Conservation (phyloP, 2,888 invertebrate species). For the Volucella zonaria region DNA sequence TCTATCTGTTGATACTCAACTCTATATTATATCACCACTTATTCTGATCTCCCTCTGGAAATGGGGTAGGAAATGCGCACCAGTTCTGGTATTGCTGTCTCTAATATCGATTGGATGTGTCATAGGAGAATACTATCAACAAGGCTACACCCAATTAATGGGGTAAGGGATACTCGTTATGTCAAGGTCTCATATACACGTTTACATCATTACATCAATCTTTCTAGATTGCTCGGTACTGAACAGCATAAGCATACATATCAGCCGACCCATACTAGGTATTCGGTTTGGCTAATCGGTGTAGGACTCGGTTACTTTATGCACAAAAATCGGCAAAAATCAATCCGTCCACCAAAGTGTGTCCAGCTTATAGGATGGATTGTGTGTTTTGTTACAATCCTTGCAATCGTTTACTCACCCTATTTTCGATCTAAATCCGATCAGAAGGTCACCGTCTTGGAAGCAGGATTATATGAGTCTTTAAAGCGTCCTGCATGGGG, state of each 20-base stretch:
- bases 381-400: no score
- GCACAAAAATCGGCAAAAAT: constrained; percentile 38
- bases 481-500: constrained; percentile 71
- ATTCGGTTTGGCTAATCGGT: constrained; percentile 76
- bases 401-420: no score
- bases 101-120: constrained; percentile 58
- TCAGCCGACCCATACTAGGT: constrained; percentile 74
- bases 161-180: constrained; percentile 11
- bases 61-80: constrained; percentile 61
- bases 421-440: not conserved
- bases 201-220: not conserved
- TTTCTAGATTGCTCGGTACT: constrained; percentile 8
- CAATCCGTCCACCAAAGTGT: constrained; percentile 17
- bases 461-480: constrained; percentile 59
- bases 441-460: constrained; percentile 24
- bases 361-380: no score
- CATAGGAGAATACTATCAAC: constrained; percentile 57
- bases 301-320: constrained; percentile 75
- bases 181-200: not conserved
- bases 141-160: constrained; percentile 28
- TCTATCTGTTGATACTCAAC: constrained; percentile 83
- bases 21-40: constrained; percentile 83
- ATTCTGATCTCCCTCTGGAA: constrained; percentile 81
- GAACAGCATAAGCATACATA: constrained; percentile 60
- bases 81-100: constrained; percentile 47